Conservation (phyloP, 2,888 invertebrate species). For the Leucania comma region DNA sequence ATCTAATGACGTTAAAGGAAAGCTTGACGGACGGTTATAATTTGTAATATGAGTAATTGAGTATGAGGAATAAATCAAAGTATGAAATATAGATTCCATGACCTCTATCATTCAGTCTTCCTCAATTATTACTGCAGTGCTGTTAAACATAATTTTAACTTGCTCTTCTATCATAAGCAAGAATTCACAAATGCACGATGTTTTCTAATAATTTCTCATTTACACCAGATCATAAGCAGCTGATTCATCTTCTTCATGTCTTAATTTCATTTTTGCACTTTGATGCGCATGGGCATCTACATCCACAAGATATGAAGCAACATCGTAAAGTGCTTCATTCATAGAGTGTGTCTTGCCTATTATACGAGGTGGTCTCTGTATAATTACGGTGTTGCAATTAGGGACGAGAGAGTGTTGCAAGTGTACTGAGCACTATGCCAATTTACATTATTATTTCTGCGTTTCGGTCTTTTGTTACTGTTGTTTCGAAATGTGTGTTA, state of each 20-base stretch:
- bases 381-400: slow-evolving; percentile 65
- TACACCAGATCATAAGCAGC: slow-evolving; percentile 8
- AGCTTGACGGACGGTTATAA: neutral
- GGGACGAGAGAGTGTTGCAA: slow-evolving; percentile 63
- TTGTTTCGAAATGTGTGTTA: slow-evolving; percentile 34
- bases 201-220: slow-evolving; percentile 15
- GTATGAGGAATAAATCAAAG: neutral
- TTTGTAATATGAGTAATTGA: neutral
- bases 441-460: slow-evolving; percentile 50
- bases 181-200: slow-evolving; percentile 24
- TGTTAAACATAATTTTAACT: slow-evolving; percentile 15
- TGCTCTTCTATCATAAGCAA: slow-evolving; percentile 14
- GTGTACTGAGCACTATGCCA: slow-evolving; percentile 50
- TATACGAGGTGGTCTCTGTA: slow-evolving; percentile 51
- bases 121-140: neutral
- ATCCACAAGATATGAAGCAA: slow-evolving; percentile 32
- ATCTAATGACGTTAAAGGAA: neutral
- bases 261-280: slow-evolving; percentile 46
- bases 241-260: slow-evolving; percentile 26
- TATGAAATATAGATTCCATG: neutral
- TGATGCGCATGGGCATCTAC: slow-evolving; percentile 17
- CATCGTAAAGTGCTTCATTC: slow-evolving; percentile 44
- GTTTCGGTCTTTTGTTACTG: slow-evolving; percentile 37
- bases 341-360: slow-evolving; percentile 42
- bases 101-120: slow-evolving; percentile 1